Conservation (phyloP, 2,113 vertebrate species). For the Telmatochromis sp. region DNA sequence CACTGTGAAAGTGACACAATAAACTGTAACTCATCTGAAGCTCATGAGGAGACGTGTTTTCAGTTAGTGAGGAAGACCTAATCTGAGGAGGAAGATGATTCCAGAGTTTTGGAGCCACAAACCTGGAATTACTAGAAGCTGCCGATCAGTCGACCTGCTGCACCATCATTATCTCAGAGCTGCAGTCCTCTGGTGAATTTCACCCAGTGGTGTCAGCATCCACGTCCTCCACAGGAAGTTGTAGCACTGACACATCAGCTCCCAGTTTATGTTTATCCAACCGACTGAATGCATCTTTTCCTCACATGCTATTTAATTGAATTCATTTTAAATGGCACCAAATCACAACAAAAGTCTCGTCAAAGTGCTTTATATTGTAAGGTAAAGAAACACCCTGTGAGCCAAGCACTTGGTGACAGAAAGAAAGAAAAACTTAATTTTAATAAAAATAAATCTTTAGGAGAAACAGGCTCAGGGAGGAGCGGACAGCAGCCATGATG, state of each 20-base stretch:
- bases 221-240: neutral
- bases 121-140: neutral
- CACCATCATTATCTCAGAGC: neutral
- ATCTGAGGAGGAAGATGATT: neutral
- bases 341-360: fast-evolving
- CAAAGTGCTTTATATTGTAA: neutral
- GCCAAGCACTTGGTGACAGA: neutral
- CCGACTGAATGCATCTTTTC: fast-evolving
- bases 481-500: fast-evolving
- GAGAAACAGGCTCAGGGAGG: fast-evolving
- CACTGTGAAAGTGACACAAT: neutral
- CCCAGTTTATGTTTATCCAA: neutral
- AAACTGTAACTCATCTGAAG: neutral
- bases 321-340: neutral
- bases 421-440: fast-evolving
- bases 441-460: neutral
- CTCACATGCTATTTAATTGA: fast-evolving
- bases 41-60: fast-evolving
- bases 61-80: neutral
- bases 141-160: fast-evolving
- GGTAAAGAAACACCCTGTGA: fast-evolving
- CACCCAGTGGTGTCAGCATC: fast-evolving
- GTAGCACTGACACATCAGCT: neutral
- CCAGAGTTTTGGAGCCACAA: neutral
- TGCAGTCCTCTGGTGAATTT: fast-evolving